These are phyloP conservation scores for Deilephila elpenor DNA, from an alignment of 2,888 invertebrate genomes.

Conservation along the genomic window DNA sequence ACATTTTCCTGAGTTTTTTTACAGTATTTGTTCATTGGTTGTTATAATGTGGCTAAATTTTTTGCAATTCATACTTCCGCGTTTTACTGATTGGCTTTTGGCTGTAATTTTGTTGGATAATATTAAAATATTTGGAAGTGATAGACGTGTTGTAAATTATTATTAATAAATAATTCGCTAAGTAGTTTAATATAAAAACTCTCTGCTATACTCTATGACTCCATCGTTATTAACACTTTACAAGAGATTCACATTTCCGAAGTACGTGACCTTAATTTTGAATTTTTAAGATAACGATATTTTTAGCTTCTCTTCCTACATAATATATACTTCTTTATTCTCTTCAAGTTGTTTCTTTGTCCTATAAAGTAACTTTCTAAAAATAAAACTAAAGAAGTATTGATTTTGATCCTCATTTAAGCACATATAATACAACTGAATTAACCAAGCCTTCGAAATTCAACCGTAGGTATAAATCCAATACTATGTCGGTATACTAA, in stretches of 20 bases:
- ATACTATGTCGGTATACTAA: slow-evolving; percentile 5
- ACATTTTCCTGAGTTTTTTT: slow-evolving; percentile 3
- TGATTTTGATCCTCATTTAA: background rate
- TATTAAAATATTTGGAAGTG: background rate
- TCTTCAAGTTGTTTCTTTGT: no score
- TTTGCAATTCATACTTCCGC: background rate
- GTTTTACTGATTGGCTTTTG: background rate
- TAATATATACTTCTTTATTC: no score
- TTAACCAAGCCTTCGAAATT: background rate
- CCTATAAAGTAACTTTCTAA: background rate
- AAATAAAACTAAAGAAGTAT: background rate
- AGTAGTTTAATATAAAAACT: no score
- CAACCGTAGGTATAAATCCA: background rate
- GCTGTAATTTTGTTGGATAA: background rate
- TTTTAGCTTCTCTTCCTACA: no score
- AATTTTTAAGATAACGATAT: no score
- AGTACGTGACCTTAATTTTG: no score
- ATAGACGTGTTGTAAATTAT: background rate
- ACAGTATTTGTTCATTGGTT: background rate
- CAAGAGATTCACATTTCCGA: no score
- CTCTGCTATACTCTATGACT: no score
- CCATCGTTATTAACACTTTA: no score
- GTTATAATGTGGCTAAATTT: background rate
- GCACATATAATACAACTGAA: background rate
- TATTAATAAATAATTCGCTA: background rate